phyloP scores from a whole-genome alignment of 1,140 invertebrate genomes.

The Caenorhabditis inopinata region DNA sequence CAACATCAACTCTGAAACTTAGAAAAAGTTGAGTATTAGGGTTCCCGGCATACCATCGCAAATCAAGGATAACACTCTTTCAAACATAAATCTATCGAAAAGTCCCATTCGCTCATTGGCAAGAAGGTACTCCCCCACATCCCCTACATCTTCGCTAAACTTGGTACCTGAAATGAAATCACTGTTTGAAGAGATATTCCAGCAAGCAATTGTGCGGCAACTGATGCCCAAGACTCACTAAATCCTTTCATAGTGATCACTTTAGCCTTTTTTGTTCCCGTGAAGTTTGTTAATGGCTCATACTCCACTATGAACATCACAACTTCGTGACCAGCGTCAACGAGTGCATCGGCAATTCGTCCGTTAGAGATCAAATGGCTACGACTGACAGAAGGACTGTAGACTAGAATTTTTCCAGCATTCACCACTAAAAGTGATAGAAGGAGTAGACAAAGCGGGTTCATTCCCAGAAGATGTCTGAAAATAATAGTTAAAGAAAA shows the following conservation, averaged over 20 bases:
- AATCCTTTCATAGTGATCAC: conserved; percentile 31
- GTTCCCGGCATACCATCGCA: conserved; percentile 26
- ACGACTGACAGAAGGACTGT: too few species aligned
- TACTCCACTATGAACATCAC: too few species aligned
- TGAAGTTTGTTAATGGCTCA: neutral
- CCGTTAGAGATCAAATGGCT: too few species aligned
- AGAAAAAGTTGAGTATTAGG: neutral
- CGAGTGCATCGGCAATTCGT: too few species aligned
- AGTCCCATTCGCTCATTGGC: neutral
- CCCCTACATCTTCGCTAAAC: neutral
- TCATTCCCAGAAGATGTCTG: too few species aligned
- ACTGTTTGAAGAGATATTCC: neutral
- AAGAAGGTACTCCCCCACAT: conserved; percentile 7
- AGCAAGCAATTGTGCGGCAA: too few species aligned
- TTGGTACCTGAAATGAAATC: neutral
- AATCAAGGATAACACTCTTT: neutral
- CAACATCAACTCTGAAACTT: conserved; percentile 39
- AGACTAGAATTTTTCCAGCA: too few species aligned
- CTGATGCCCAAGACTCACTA: too few species aligned
- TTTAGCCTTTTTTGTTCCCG: conserved; percentile 20
- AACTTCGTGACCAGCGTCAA: too few species aligned
- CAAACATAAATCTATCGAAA: conserved; percentile 21
- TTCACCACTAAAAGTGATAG: too few species aligned
- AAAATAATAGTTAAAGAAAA: too few species aligned
- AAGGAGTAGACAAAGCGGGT: too few species aligned